Percentiles rank a stretch among this genome's conserved stretches.
These are phyloP conservation scores for Yoshiicerus persimilis DNA, from an alignment of 1,140 invertebrate genomes.

Conservation along the genomic window DNA sequence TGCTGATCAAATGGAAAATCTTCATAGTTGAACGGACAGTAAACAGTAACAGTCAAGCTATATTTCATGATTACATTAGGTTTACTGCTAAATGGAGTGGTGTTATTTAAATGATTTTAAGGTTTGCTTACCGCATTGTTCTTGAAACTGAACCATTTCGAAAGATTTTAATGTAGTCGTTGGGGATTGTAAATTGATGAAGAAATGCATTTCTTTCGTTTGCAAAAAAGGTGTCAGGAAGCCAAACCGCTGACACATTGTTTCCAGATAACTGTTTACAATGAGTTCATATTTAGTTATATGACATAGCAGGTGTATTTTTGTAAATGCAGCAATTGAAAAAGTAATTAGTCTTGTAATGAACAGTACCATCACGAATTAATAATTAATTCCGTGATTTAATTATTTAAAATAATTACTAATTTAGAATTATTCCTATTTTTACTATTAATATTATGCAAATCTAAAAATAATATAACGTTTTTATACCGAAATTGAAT, in stretches of 20 bases:
- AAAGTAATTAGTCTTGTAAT: too few relatives aligned
- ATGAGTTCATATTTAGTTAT: background rate
- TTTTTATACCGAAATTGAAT: background rate
- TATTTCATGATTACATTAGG: too few relatives aligned
- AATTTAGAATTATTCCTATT: too few relatives aligned
- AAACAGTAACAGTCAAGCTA: background rate
- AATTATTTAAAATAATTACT: too few relatives aligned
- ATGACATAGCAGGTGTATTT: too few relatives aligned
- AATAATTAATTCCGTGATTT: too few relatives aligned
- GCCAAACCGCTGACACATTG: background rate
- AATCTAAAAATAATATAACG: background rate
- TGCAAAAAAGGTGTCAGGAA: constrained; percentile 9
- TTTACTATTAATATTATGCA: too few relatives aligned
- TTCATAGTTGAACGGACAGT: constrained; percentile 8
- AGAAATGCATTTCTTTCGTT: background rate
- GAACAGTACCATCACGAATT: background rate
- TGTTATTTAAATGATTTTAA: too few relatives aligned
- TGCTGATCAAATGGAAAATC: constrained; percentile 27
- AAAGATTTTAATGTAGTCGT: background rate
- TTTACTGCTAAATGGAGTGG: too few relatives aligned
- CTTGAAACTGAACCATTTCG: background rate
- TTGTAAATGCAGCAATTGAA: too few relatives aligned
- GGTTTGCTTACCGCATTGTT: background rate
- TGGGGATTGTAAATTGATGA: background rate
- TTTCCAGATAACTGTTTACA: background rate